Base-by-base conservation (phyloP, 2,113 vertebrate genomes). In the Lathamus discolor region DNA sequence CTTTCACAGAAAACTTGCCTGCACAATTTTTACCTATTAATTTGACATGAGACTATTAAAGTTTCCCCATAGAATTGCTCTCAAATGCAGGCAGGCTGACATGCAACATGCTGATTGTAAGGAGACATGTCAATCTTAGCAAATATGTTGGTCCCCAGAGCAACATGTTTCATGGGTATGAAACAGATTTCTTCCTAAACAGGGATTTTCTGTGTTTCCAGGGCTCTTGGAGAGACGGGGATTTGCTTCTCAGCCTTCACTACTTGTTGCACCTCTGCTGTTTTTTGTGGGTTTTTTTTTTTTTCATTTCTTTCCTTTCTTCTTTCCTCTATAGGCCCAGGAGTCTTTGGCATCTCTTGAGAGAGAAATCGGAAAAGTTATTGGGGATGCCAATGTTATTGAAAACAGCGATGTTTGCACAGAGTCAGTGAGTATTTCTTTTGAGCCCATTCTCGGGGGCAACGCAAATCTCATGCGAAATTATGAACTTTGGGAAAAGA, bases 271-370 rank as follows among this genome's bases (percentile, higher is more conserved):
- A 10, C 23, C 13, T 90, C 43, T 11, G 13, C 10, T 78, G 33
- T 33, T 79, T 35, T 41, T 11, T 63, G 49, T 22, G 20, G 33
- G 13, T 5, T 35, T 46, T 19, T 6, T 39, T 19, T 46, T 46
- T 46, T 15, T 39, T 39, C 39, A 35, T 6, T 12, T 68, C 31
- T 14, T 37, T 12, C 22, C 6, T 9, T 13, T 17, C 8, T 31
- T 81, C 63, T 16, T 31, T 81, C 63, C 19, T 11, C 61, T 94
- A 6, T 91, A 99, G 99, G 99, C 99, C 66, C 99, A 99, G 96
- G 98, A 99, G 96, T 99, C 99, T 84, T 96, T 99, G 96, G 99
- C 99, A 91, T 97, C 98, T 94, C 99, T 99, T 55, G 99, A 99
- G 96, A 98, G 97, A 73, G 98, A 99, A 97, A 98, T 99, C 79